These are phyloP conservation scores for Drosophila falleni DNA, from an alignment of 2,888 invertebrate genomes.

Conservation along the genomic window DNA sequence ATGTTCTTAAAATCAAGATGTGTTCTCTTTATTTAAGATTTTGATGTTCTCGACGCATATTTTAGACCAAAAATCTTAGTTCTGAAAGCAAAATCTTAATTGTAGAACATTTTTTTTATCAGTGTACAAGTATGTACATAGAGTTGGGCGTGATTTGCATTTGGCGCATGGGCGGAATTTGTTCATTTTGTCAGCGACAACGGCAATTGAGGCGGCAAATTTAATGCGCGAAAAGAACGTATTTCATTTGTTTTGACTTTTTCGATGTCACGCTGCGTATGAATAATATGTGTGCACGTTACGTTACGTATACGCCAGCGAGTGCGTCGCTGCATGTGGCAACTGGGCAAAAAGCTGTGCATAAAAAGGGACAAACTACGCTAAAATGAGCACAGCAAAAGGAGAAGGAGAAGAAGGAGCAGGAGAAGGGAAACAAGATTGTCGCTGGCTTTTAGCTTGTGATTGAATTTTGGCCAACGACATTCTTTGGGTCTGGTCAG, in stretches of 20 bases:
- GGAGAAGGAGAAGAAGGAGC: neutral
- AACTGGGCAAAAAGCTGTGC: constrained; percentile 28
- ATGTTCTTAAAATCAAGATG: too few relatives aligned
- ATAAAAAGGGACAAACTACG: constrained; percentile 10
- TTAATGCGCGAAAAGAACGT: constrained; percentile 70
- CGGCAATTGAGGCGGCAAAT: constrained; percentile 71
- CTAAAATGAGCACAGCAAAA: neutral
- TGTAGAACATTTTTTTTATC: too few relatives aligned
- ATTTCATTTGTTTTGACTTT: constrained; percentile 62
- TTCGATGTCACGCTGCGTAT: constrained; percentile 75
- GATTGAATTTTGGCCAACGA: constrained; percentile 48
- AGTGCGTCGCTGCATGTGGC: constrained; percentile 61
- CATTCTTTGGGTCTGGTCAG: constrained; percentile 22
- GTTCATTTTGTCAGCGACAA: constrained; percentile 48
- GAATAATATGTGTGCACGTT: constrained; percentile 60
- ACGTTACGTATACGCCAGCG: constrained; percentile 67
- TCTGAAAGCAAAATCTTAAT: too few relatives aligned
- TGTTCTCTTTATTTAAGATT: too few relatives aligned
- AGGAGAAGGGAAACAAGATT: neutral
- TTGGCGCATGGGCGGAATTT: constrained; percentile 39
- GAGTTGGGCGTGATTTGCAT: constrained; percentile 52
- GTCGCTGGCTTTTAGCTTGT: constrained; percentile 20
- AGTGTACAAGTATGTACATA: too few relatives aligned
- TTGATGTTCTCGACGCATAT: too few relatives aligned
- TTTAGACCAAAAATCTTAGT: too few relatives aligned